Conservation (phyloP, 1,140 invertebrate species). For the Cyclina sinensis region DNA sequence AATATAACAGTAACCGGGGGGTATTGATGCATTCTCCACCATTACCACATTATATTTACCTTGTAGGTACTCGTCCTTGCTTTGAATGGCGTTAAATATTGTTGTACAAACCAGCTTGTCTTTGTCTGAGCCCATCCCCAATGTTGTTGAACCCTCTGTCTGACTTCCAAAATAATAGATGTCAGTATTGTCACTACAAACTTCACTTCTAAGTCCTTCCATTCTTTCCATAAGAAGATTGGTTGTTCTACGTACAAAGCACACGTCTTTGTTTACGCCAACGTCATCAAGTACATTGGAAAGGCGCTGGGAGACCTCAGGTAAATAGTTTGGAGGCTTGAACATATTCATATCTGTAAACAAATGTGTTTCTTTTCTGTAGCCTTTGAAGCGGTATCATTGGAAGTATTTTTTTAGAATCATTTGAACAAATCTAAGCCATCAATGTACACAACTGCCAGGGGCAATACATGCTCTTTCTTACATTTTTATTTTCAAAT, state of each 20-base stretch:
- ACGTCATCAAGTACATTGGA: neutral
- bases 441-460: too few species aligned
- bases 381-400: too few species aligned
- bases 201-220: neutral
- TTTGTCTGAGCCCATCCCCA: neutral
- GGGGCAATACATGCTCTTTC: too few species aligned
- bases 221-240: conserved; percentile 5
- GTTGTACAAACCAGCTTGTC: neutral
- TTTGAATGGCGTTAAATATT: neutral
- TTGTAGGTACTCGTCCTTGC: neutral
- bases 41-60: neutral
- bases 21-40: neutral
- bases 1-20: neutral
- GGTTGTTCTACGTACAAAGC: neutral
- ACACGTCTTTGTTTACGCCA: neutral
- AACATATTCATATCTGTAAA: neutral
- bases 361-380: too few species aligned
- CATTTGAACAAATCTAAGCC: too few species aligned
- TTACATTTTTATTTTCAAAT: too few species aligned
- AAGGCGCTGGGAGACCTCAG: neutral
- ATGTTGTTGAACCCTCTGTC: conserved; percentile 20
- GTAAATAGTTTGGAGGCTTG: neutral
- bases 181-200: neutral
- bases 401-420: too few species aligned
- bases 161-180: conserved; percentile 34